Evolutionary conservation across 2,888 invertebrate species (phyloP).

Genomic region (Catocala fraxini): DNA sequence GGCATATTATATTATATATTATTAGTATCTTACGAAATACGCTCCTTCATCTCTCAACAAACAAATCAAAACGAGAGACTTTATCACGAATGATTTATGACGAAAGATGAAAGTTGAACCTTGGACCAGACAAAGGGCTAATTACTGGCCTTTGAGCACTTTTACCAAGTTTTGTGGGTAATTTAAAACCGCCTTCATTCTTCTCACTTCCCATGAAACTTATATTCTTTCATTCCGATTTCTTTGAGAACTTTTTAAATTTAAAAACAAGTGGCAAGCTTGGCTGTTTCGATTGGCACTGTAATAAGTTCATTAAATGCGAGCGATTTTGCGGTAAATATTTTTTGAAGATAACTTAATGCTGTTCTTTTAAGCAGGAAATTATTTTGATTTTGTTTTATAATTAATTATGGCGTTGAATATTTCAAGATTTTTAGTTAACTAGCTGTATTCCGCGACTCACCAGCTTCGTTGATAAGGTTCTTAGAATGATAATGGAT

Average conservation of each 20-base stretch:
- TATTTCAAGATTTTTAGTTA: no score
- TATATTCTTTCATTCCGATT: conserved; percentile 32
- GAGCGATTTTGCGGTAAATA: no score
- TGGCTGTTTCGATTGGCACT: background rate
- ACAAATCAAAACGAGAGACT: conserved; percentile 47
- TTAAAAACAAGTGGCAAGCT: conserved; percentile 18
- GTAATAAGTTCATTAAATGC: background rate
- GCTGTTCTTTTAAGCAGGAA: no score
- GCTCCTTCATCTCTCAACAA: conserved; percentile 35
- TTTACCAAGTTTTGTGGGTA: conserved; percentile 60
- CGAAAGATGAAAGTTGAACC: conserved; percentile 58
- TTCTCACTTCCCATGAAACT: conserved; percentile 41
- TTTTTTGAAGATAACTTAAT: no score
- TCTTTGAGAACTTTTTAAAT: conserved; percentile 43
- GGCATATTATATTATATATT: no score
- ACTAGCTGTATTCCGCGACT: no score
- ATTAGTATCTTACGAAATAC: background rate
- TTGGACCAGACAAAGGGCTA: conserved; percentile 69
- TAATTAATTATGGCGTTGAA: no score
- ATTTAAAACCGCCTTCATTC: conserved; percentile 71
- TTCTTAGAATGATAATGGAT: no score
- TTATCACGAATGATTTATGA: conserved; percentile 58
- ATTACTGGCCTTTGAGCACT: conserved; percentile 74
- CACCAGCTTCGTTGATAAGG: no score
- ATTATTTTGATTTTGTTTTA: no score